Evolutionary conservation across 2,113 vertebrate species (phyloP).

Genomic region (Cacatua alba): DNA sequence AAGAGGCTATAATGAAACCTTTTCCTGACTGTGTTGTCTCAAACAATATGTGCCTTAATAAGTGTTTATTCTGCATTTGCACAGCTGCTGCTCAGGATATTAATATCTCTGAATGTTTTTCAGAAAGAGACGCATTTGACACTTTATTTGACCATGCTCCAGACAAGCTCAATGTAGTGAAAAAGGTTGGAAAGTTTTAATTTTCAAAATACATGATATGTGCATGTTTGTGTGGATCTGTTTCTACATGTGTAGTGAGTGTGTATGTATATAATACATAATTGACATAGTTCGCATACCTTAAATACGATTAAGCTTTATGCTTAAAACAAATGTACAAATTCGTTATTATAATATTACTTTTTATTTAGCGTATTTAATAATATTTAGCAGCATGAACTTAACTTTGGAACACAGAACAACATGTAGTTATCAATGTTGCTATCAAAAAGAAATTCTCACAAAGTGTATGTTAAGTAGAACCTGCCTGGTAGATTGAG

Average conservation of each 20-base stretch:
- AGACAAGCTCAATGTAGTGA: conserved; percentile 97
- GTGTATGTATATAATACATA: neutral
- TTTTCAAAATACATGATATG: neutral
- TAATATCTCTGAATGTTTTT: conserved; percentile 45
- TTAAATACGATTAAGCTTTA: neutral
- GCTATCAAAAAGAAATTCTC: neutral
- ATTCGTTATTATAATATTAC: neutral
- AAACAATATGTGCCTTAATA: neutral
- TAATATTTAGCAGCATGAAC: neutral
- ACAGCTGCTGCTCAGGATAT: neutral
- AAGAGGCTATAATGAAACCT: neutral
- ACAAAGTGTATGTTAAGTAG: neutral
- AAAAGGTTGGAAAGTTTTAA: conserved; percentile 84
- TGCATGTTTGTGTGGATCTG: neutral
- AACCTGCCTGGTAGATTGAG: neutral
- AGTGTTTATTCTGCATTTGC: conserved; percentile 1
- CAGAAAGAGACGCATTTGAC: conserved; percentile 97
- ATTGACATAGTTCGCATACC: neutral
- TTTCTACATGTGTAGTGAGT: neutral
- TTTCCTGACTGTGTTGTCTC: neutral
- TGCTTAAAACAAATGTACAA: neutral
- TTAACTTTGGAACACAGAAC: neutral
- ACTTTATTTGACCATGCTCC: conserved; percentile 97
- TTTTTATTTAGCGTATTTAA: neutral
- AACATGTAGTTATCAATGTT: neutral